phyloP scores from a whole-genome alignment of 2,888 invertebrate genomes.

The Linnaemya vulpina region DNA sequence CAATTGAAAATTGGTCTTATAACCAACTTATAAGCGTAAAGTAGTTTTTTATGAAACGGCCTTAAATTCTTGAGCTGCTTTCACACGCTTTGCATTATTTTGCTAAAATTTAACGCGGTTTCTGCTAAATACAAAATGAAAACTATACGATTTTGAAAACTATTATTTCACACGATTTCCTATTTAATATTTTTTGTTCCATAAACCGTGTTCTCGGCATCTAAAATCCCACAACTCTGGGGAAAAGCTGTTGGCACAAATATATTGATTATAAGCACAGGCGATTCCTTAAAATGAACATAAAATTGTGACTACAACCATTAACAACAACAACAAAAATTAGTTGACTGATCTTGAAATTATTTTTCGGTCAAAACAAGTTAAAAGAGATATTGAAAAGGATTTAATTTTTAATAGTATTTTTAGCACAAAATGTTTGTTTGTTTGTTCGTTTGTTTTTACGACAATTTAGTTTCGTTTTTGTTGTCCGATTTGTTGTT shows the following conservation, averaged over 20 bases:
- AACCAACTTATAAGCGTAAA: too few species aligned
- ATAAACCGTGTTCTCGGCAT: too few species aligned
- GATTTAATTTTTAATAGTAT: slow-evolving; percentile 13
- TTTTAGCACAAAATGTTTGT: slow-evolving; percentile 16
- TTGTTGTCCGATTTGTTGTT: slow-evolving; percentile 46
- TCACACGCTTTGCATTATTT: too few species aligned
- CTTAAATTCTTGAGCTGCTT: too few species aligned
- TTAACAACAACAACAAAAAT: slow-evolving; percentile 10
- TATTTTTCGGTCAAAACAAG: slow-evolving; percentile 49
- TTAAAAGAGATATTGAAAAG: slow-evolving; percentile 42
- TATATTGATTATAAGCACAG: neutral
- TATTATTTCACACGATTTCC: too few species aligned
- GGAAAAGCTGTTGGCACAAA: slow-evolving; percentile 22
- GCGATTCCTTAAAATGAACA: slow-evolving; percentile 16
- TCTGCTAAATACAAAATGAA: too few species aligned
- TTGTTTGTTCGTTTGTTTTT: slow-evolving; percentile 32
- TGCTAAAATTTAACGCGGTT: too few species aligned
- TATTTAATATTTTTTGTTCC: neutral
- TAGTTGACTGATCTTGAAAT: slow-evolving; percentile 32
- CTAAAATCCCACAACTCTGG: too few species aligned
- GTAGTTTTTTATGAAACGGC: too few species aligned
- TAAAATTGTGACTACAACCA: slow-evolving; percentile 16
- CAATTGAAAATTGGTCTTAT: too few species aligned
- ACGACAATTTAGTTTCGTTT: slow-evolving; percentile 25
- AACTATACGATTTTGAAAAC: too few species aligned